These are phyloP conservation scores for Lipophrys pholis DNA, from an alignment of 2,113 vertebrate genomes.

Conservation along the genomic window DNA sequence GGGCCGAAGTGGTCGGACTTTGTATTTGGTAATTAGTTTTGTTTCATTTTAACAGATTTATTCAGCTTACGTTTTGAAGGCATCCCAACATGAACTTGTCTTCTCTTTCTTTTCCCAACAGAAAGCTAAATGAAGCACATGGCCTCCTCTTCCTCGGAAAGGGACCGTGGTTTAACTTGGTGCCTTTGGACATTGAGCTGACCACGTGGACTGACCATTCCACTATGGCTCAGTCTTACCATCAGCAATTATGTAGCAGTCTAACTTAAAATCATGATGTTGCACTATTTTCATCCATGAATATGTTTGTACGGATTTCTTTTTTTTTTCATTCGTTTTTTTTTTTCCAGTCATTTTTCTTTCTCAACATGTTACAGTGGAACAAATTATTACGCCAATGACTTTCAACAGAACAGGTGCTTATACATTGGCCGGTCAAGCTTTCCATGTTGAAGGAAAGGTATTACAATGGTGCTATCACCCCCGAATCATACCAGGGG, in stretches of 20 bases:
- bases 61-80: neutral
- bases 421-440: slow-evolving; percentile 32
- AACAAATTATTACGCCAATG: slow-evolving; percentile 41
- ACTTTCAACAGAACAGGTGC: slow-evolving; percentile 43
- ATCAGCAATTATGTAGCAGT: slow-evolving; percentile 85
- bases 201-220: slow-evolving; percentile 66
- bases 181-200: slow-evolving; percentile 84
- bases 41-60: slow-evolving; percentile 14
- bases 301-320: slow-evolving; percentile 64
- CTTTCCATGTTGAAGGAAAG: slow-evolving; percentile 52
- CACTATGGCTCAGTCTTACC: slow-evolving; percentile 72
- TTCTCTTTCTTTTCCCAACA: slow-evolving; percentile 47
- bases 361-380: slow-evolving; percentile 41
- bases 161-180: slow-evolving; percentile 70
- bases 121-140: slow-evolving; percentile 67
- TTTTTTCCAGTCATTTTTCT: slow-evolving; percentile 55
- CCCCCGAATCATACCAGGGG: slow-evolving; percentile 26
- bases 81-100: neutral
- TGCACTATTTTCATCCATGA: slow-evolving; percentile 84
- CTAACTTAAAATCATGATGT: slow-evolving; percentile 82
- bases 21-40: slow-evolving; percentile 88
- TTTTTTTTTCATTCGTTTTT: slow-evolving; percentile 37
- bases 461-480: slow-evolving; percentile 16
- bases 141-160: slow-evolving; percentile 53
- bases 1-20: slow-evolving; percentile 90